These are phyloP conservation scores for Acanthurus tractus DNA, from an alignment of 2,797 vertebrate genomes.

Conservation along the genomic window DNA sequence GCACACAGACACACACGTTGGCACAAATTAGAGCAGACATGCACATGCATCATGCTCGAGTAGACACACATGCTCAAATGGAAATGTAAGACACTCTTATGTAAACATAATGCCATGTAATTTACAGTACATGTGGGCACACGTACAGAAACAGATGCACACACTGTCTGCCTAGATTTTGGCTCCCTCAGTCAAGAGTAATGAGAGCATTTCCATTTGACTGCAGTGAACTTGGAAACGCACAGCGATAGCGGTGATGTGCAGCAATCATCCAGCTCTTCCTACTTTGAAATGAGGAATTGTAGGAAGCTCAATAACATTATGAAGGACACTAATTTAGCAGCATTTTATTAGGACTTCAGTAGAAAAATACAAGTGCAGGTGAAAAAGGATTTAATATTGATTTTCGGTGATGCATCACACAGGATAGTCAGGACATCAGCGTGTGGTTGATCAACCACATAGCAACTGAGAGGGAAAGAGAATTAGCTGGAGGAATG, in stretches of 20 bases:
- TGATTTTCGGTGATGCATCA: conserved; percentile 64
- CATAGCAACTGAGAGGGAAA: conserved; percentile 49
- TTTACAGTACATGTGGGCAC: conserved; percentile 49
- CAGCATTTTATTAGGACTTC: conserved; percentile 34
- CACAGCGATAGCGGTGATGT: conserved; percentile 30
- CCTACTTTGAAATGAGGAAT: conserved; percentile 18
- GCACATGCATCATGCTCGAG: conserved; percentile 38
- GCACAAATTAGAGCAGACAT: conserved; percentile 54
- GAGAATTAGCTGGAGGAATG: conserved; percentile 46
- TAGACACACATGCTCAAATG: conserved; percentile 47
- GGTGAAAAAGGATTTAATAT: conserved; percentile 55
- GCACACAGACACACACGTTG: conserved; percentile 39
- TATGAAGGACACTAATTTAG: conserved; percentile 44
- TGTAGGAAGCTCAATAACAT: conserved; percentile 30
- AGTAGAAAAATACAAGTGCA: conserved; percentile 45
- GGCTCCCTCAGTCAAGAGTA: conserved; percentile 50
- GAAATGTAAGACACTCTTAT: conserved; percentile 28
- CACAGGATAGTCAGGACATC: conserved; percentile 57
- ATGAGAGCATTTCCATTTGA: conserved; percentile 33
- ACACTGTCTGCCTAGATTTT: conserved; percentile 55
- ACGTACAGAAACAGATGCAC: conserved; percentile 46
- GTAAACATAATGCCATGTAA: conserved; percentile 49
- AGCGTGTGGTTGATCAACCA: conserved; percentile 63
- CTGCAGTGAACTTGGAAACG: conserved; percentile 54
- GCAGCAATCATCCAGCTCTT: conserved; percentile 26